Conservation (phyloP, 2,797 vertebrate species). For the Tolypeutes matacus region DNA sequence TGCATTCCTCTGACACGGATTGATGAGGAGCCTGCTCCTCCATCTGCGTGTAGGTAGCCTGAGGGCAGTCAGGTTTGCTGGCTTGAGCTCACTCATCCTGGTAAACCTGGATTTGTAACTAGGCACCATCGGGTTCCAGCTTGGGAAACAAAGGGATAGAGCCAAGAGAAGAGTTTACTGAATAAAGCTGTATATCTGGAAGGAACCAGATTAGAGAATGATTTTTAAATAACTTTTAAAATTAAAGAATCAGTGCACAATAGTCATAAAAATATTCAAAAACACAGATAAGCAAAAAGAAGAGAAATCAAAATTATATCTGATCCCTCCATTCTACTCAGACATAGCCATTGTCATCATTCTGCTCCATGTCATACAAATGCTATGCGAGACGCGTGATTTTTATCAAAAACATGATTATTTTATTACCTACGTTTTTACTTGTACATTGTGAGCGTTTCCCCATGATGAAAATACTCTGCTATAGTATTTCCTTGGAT, state of each 20-base stretch:
- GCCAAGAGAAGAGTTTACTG: not conserved
- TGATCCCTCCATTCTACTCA: not conserved
- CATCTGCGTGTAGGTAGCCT: not conserved
- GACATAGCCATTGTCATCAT: not conserved
- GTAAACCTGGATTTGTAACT: not conserved
- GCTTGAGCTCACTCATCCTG: not conserved
- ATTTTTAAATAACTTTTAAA: not conserved
- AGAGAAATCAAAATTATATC: not conserved
- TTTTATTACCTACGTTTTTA: not conserved
- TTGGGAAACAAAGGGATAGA: not conserved
- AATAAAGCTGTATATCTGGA: not conserved
- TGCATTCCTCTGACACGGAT: fast-evolving
- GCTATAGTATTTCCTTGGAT: not conserved
- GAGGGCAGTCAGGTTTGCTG: fast-evolving
- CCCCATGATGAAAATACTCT: not conserved
- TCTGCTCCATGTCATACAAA: not conserved
- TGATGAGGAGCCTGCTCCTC: not conserved
- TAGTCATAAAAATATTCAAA: not conserved
- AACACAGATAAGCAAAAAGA: not conserved
- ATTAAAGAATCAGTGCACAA: not conserved
- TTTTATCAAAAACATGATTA: not conserved
- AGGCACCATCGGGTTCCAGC: not conserved
- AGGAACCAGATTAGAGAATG: not conserved
- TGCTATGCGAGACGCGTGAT: not conserved
- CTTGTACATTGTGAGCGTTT: not conserved